Conservation (phyloP, 2,797 vertebrate genomes). For the Podarcis siculus region DNA sequence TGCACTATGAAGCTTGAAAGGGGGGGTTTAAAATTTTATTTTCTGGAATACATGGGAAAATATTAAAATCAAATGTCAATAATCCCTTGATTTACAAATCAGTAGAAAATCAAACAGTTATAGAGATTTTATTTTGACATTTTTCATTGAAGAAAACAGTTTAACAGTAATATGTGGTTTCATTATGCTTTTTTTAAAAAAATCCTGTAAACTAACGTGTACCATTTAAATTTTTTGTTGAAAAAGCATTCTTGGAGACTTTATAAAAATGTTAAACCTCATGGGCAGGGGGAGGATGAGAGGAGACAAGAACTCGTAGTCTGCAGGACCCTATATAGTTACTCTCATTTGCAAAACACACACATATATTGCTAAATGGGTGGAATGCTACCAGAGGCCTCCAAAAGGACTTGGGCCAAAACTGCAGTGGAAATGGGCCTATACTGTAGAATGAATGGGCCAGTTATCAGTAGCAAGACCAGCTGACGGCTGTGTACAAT, state of each 20-base stretch:
- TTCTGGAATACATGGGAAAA: background rate
- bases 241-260: background rate
- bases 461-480: conserved; percentile 64
- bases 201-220: background rate
- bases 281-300: too few relatives aligned
- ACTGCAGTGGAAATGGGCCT: conserved; percentile 54
- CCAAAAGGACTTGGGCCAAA: conserved; percentile 56
- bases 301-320: background rate
- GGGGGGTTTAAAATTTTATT: background rate
- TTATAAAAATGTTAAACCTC: conserved; percentile 21
- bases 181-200: background rate
- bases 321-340: conserved; percentile 16
- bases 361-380: conserved; percentile 61
- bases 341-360: conserved; percentile 44
- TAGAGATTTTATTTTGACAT: background rate
- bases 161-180: background rate
- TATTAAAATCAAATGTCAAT: too few relatives aligned
- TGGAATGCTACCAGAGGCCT: conserved; percentile 52
- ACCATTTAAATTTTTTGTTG: accelerated
- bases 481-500: conserved; percentile 64
- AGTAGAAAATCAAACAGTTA: background rate
- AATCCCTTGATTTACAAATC: too few relatives aligned
- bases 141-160: background rate
- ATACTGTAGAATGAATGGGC: conserved; percentile 63
- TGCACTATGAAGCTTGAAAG: background rate